These are phyloP conservation scores for Tragelaphus strepsiceros DNA, from an alignment of 2,113 vertebrate genomes.

Conservation along the genomic window DNA sequence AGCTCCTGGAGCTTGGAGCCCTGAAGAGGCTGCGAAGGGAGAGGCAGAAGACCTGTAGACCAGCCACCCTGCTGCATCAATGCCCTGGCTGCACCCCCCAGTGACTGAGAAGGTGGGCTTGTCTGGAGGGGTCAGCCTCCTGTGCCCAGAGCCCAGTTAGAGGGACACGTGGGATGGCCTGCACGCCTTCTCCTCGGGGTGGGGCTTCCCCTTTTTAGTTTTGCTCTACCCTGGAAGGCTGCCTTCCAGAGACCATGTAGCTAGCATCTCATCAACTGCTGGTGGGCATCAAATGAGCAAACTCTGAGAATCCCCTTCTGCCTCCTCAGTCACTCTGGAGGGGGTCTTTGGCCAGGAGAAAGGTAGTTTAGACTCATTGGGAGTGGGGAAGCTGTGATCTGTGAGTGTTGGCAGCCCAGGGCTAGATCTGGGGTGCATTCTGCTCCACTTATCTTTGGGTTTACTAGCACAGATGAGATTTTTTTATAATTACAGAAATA, in stretches of 20 bases:
- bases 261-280: not conserved
- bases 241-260: accelerated
- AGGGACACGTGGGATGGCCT: not conserved
- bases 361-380: not conserved
- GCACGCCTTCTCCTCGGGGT: not conserved
- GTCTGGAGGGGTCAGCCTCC: too few relatives aligned
- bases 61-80: accelerated
- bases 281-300: not conserved
- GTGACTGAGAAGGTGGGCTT: not conserved
- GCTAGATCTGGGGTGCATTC: not conserved
- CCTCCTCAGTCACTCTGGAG: not conserved
- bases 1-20: too few relatives aligned
- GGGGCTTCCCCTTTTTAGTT: not conserved
- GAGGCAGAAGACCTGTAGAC: not conserved
- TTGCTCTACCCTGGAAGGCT: not conserved
- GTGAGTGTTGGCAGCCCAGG: not conserved
- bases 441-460: not conserved
- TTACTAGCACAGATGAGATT: not conserved
- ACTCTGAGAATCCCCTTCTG: too few relatives aligned
- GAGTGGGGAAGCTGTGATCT: not conserved
- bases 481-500: not conserved
- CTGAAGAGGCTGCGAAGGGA: not conserved
- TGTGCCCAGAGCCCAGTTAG: not conserved
- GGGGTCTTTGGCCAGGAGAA: not conserved
- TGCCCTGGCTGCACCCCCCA: not conserved